These are phyloP conservation scores for Dendrolimus punctatus DNA, from an alignment of 1,140 invertebrate genomes.

Conservation along the genomic window DNA sequence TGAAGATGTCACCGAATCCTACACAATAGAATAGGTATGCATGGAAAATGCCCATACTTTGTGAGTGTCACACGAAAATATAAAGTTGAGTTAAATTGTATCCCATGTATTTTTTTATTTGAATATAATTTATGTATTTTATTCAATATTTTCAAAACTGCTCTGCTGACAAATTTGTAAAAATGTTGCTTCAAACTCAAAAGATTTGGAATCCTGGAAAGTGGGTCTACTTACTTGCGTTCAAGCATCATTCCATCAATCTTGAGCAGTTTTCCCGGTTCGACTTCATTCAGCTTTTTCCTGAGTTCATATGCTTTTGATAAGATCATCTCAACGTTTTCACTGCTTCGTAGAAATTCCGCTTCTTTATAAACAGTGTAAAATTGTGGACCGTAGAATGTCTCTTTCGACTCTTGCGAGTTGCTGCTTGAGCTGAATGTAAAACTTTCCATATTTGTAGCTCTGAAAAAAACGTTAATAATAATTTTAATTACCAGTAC, in stretches of 20 bases:
- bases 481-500: background rate
- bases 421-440: slow-evolving; percentile 18
- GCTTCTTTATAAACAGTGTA: slow-evolving; percentile 36
- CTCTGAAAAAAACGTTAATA: slow-evolving; percentile 8
- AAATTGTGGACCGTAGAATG: slow-evolving; percentile 23
- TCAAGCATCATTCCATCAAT: slow-evolving; percentile 28
- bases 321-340: slow-evolving; percentile 37
- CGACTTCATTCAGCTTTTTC: slow-evolving; percentile 24
- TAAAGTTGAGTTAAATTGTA: too few relatives aligned
- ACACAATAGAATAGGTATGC: too few relatives aligned
- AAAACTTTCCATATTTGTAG: slow-evolving; percentile 31
- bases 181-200: too few relatives aligned
- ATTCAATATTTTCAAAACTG: too few relatives aligned
- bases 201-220: background rate
- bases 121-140: too few relatives aligned
- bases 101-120: too few relatives aligned
- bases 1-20: too few relatives aligned
- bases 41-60: too few relatives aligned
- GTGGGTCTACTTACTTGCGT: slow-evolving; percentile 23
- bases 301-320: slow-evolving; percentile 31
- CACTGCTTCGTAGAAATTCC: slow-evolving; percentile 27
- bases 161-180: too few relatives aligned
- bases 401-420: background rate
- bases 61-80: too few relatives aligned
- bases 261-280: slow-evolving; percentile 24